Evolutionary conservation across 2,113 vertebrate genomes (phyloP), one percentile per base, ranked within the genome.

Genomic region (human (Homo sapiens)): DNA sequence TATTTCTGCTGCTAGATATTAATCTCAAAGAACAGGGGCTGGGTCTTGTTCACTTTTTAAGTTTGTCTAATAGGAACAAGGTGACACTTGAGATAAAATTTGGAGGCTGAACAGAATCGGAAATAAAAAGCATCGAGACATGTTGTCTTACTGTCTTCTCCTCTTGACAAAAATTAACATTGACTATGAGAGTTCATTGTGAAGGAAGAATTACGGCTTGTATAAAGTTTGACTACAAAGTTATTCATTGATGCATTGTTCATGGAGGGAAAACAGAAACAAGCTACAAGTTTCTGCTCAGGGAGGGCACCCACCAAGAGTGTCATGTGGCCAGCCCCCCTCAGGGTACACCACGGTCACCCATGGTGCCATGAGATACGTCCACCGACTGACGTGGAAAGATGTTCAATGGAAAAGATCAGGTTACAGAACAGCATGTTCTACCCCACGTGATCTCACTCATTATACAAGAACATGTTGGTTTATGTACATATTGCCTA

Each of bases 1-100:
- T 40, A 78, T 25, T 32, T 92, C 11, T 52, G 25, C 52, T 52
- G 13, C 50, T 61, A 73, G 55, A 61, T 38, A n/a, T 30, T 81
- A 30, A 81, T 94, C 66, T 97, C 38, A 61, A 82, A 89, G 73
- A 50, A 86, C 17, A n/a, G 13, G 45, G 17, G 17, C 35, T 92
- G 9, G 22, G 23, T 57, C 68, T 85, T 85, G 23, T 70, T 88
- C 66, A 40, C 66, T 73, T 94, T n/a, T 96, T 40, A 61, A 89
- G 32, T 83, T 64, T 83, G 25, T 75, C 57, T 38, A 80, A 27
- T 64, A 76, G 61, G 89, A 94, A 87, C 89, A 38, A 93, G 82
- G 32, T 40, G n/a, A 11, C 5, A 57, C 48, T 89, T 86, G 20
- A 20, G 73, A 89, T 87, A 43, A 78, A 68, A 38, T n/a, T 12